Conservation (phyloP, 2,113 vertebrate genomes). For the Zosterops pallidus region DNA sequence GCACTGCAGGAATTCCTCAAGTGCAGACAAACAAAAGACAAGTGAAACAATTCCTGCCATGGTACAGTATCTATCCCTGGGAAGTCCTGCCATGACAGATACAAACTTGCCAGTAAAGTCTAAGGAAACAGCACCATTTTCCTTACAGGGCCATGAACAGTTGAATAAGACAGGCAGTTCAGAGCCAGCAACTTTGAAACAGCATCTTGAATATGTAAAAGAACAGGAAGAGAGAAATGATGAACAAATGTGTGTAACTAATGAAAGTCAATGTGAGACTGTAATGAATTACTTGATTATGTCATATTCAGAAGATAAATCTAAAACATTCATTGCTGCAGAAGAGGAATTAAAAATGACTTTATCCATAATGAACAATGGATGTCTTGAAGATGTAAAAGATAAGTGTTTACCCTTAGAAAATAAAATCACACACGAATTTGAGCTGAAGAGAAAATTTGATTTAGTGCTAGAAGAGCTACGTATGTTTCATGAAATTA, state of each 20-base stretch:
- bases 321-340: conserved; percentile 36
- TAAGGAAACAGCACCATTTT: not conserved
- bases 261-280: conserved; percentile 54
- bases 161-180: not conserved
- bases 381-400: conserved; percentile 50
- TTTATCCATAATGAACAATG: conserved; percentile 53
- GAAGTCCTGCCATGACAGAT: not conserved
- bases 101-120: not conserved
- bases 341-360: conserved; percentile 58
- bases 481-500: conserved; percentile 81
- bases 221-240: conserved; percentile 20
- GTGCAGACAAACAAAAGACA: not conserved
- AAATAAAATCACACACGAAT: conserved; percentile 48
- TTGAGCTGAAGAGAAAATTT: conserved; percentile 82
- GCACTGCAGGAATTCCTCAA: not conserved
- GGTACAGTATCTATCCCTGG: not conserved
- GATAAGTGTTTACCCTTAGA: conserved; percentile 64
- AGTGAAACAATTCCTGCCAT: not conserved
- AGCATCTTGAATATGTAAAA: conserved; percentile 30
- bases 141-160: not conserved
- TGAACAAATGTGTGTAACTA: conserved; percentile 24
- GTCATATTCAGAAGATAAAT: conserved; percentile 63
- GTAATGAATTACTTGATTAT: conserved; percentile 65
- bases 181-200: not conserved
- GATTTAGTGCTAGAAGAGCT: conserved; percentile 84